These are phyloP conservation scores for Rattus rattus DNA, from an alignment of 2,113 vertebrate genomes.

Conservation along the genomic window DNA sequence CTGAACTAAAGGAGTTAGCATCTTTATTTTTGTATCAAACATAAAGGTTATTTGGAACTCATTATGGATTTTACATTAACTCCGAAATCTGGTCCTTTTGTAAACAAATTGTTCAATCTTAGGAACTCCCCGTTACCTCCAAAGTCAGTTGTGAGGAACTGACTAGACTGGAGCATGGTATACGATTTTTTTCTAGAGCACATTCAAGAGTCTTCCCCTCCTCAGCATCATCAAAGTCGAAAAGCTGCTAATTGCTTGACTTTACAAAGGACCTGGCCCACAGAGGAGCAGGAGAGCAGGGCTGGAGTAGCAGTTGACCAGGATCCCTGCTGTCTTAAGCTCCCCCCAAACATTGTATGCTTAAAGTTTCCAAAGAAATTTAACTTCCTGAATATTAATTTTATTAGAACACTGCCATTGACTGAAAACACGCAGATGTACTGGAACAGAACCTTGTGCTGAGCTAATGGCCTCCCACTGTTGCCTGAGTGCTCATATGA, in stretches of 20 bases:
- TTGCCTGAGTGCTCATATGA: not conserved
- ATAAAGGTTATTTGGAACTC: slow-evolving; percentile 80
- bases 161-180: slow-evolving; percentile 12
- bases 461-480: slow-evolving; percentile 51
- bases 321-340: not conserved
- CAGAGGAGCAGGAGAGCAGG: slow-evolving; percentile 4
- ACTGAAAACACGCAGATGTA: not conserved
- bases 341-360: not conserved
- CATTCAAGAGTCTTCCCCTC: slow-evolving; percentile 38
- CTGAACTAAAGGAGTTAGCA: slow-evolving; percentile 71
- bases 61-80: slow-evolving; percentile 84
- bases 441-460: too few species aligned
- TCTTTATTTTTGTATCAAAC: slow-evolving; percentile 81
- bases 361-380: slow-evolving; percentile 72
- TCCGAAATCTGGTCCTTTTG: slow-evolving; percentile 77
- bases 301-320: not conserved
- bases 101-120: slow-evolving; percentile 74
- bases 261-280: slow-evolving; percentile 41
- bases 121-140: not conserved
- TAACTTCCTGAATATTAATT: slow-evolving; percentile 12
- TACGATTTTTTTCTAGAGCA: not conserved
- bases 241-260: slow-evolving; percentile 51
- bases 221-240: not conserved
- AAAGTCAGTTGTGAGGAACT: not conserved
- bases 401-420: not conserved